These are phyloP conservation scores for Clivina fossor DNA, from an alignment of 2,888 invertebrate genomes.

Conservation along the genomic window DNA sequence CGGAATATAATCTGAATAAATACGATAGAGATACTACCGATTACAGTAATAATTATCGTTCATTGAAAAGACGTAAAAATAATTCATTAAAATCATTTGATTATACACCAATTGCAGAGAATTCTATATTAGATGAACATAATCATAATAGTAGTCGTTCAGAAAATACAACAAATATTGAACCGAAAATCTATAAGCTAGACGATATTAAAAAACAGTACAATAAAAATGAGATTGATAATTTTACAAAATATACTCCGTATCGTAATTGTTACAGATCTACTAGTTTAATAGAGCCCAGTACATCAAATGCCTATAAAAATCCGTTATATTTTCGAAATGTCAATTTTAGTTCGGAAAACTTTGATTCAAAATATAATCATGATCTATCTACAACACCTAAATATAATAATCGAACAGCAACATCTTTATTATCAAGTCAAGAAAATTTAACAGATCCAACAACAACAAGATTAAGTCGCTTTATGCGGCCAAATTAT, in stretches of 20 bases:
- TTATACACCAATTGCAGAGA: slow-evolving; percentile 8
- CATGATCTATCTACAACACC: neutral
- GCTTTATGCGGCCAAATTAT: slow-evolving; percentile 70
- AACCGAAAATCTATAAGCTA: slow-evolving; percentile 12
- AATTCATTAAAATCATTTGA: slow-evolving; percentile 2
- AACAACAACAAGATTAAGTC: slow-evolving; percentile 31
- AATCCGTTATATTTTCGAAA: slow-evolving; percentile 11
- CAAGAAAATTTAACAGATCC: slow-evolving; percentile 12
- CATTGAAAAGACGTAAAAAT: slow-evolving; percentile 1
- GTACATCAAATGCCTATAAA: slow-evolving; percentile 10
- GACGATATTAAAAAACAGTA: slow-evolving; percentile 19
- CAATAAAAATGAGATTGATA: slow-evolving; percentile 13
- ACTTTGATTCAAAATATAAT: slow-evolving; percentile 16
- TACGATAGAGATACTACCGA: neutral
- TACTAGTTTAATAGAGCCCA: slow-evolving; percentile 18
- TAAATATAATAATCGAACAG: slow-evolving; percentile 10
- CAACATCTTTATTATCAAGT: neutral
- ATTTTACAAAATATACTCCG: slow-evolving; percentile 18
- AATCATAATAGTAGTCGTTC: too few species aligned
- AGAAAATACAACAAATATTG: slow-evolving; percentile 4
- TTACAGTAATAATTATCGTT: slow-evolving; percentile 11
- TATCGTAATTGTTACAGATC: slow-evolving; percentile 19
- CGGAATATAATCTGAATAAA: neutral
- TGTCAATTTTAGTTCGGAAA: slow-evolving; percentile 10
- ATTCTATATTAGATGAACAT: neutral